A percentile compares a stretch with the other conserved stretches of the same genome.
Evolutionary conservation across 2,888 invertebrate genomes (phyloP).

Genomic region (Fabriciana adippe): DNA sequence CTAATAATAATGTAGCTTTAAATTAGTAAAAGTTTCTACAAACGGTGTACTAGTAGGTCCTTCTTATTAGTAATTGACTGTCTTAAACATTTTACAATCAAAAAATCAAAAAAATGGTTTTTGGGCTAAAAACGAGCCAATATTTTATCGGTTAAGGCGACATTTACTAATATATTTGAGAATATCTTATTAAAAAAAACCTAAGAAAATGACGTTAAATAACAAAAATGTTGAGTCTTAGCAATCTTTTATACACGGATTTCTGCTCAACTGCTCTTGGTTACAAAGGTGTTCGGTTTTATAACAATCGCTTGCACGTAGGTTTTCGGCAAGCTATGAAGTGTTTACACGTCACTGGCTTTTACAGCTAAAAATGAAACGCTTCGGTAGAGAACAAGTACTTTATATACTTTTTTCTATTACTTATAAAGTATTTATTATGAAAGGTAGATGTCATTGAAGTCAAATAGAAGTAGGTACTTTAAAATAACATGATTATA

Average conservation of each 20-base stretch:
- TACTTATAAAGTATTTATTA: constrained; percentile 3
- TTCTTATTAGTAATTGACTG: no score
- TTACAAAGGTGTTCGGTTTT: constrained; percentile 77
- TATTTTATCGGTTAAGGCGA: no score
- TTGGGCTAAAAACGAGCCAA: no score
- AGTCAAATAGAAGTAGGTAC: no score
- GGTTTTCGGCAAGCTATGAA: constrained; percentile 51
- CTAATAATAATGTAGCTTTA: no score
- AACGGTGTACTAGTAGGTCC: no score
- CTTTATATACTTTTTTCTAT: constrained; percentile 6
- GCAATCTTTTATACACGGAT: constrained; percentile 45
- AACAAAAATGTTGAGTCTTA: neutral
- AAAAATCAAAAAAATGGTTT: no score
- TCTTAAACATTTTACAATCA: no score
- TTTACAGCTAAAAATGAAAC: constrained; percentile 39
- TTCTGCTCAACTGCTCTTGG: constrained; percentile 59
- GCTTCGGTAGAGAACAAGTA: constrained; percentile 1
- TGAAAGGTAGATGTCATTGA: no score
- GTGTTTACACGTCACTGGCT: constrained; percentile 64
- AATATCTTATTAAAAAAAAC: neutral
- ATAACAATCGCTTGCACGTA: constrained; percentile 50
- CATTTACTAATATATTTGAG: no score
- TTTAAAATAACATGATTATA: no score
- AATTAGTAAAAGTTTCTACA: no score
- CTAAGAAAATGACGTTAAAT: neutral